phyloP scores from a whole-genome alignment of 2,797 vertebrate genomes.

The Danio choprae region DNA sequence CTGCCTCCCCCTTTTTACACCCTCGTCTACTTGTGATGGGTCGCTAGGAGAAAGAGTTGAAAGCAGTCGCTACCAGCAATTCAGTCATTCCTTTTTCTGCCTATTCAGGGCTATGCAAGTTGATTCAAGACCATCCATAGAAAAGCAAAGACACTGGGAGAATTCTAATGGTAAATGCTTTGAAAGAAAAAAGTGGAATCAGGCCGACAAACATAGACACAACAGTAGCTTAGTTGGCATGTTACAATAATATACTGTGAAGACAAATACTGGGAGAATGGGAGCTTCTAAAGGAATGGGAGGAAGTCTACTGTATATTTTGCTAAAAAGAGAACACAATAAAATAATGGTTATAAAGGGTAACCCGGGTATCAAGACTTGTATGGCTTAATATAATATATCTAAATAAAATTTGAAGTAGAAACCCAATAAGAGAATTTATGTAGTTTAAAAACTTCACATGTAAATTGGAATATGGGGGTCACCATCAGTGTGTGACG shows the following conservation, averaged over 20 bases:
- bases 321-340: slow-evolving; percentile 22
- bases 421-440: too few relatives aligned
- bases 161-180: slow-evolving; percentile 41
- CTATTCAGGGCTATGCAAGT: slow-evolving; percentile 34
- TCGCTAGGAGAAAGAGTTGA: slow-evolving; percentile 12
- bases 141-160: slow-evolving; percentile 31
- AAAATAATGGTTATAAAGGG: slow-evolving; percentile 7
- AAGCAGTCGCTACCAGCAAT: slow-evolving; percentile 25
- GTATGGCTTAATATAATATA: too few relatives aligned
- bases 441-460: too few relatives aligned
- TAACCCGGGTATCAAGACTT: too few relatives aligned
- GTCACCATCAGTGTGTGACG: too few relatives aligned
- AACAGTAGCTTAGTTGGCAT: slow-evolving; percentile 27
- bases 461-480: too few relatives aligned
- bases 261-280: slow-evolving; percentile 35
- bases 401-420: too few relatives aligned
- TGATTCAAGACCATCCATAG: slow-evolving; percentile 27
- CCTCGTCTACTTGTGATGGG: slow-evolving; percentile 14
- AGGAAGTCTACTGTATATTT: slow-evolving; percentile 35
- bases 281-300: slow-evolving; percentile 12
- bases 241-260: slow-evolving; percentile 6
- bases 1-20: slow-evolving; percentile 38
- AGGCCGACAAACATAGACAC: slow-evolving; percentile 4
- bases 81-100: slow-evolving; percentile 22
- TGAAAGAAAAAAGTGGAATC: slow-evolving; percentile 31